Conservation (phyloP, 2,888 invertebrate species). For the Drosophila tripunctata region DNA sequence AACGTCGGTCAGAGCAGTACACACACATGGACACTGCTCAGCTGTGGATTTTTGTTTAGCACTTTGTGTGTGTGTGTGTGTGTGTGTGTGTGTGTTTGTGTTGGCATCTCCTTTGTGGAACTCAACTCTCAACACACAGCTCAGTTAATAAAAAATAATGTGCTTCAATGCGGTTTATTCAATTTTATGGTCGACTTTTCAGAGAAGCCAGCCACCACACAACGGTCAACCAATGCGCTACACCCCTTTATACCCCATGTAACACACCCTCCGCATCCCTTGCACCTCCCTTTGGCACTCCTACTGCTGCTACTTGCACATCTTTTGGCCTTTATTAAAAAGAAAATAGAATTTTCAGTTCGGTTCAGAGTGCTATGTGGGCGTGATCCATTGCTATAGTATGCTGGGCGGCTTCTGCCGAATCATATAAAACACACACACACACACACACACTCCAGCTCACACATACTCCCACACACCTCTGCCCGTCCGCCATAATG, state of each 20-base stretch:
- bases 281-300: neutral
- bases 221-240: constrained; percentile 26
- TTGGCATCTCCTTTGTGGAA: constrained; percentile 31
- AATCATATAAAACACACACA: constrained; percentile 57
- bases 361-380: constrained; percentile 48
- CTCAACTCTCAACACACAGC: constrained; percentile 24
- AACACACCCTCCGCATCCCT: neutral
- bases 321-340: constrained; percentile 71
- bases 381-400: constrained; percentile 37
- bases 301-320: constrained; percentile 21
- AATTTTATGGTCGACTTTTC: constrained; percentile 79
- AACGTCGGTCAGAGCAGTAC: constrained; percentile 70
- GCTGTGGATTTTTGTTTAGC: constrained; percentile 65
- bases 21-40: constrained; percentile 56
- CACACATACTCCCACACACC: constrained; percentile 27
- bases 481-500: constrained; percentile 60
- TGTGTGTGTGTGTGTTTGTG: too few relatives aligned
- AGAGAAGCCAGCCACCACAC: constrained; percentile 62
- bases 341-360: constrained; percentile 75
- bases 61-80: too few relatives aligned
- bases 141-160: constrained; percentile 79
- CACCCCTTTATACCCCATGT: neutral
- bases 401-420: constrained; percentile 45
- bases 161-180: constrained; percentile 80
- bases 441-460: constrained; percentile 27